Base-by-base conservation (phyloP, 2,888 invertebrate species). In the Acrocyrtus sp. region DNA sequence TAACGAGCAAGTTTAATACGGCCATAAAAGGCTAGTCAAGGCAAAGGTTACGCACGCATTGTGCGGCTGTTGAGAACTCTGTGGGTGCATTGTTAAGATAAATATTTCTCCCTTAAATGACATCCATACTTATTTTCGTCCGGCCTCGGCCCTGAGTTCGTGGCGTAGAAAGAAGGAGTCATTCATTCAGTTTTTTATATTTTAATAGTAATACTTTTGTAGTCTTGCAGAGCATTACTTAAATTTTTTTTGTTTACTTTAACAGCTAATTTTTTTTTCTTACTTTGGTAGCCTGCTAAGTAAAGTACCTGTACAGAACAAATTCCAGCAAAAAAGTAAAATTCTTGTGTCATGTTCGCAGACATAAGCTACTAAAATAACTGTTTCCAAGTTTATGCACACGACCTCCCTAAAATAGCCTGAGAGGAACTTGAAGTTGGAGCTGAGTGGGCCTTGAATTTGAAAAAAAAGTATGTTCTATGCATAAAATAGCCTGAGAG, bases 81-180 rank as follows among this genome's bases (percentile, higher is more conserved):
- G 34, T 34, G 12, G 34, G 34, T 34, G 34, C 34, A 34, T 34
- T 34, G 5, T 12, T 34, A 34, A 5, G n/a, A n/a, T n/a, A n/a
- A n/a, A n/a, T n/a, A 34, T 8, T 34, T 34, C 34, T 34, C 34
- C 34, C 34, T 34, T 34, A 34, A 34, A 34, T 34, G 34, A 8
- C 34, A 8, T 6, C 22, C 60, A n/a, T 60, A 12, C 5, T 60
- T 29, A 45, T 60, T 45, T 21, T 19, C 17, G 10, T 22, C 26
- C 47, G 66, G 50, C 66, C 66, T 66, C 57, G 66, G 66, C 66
- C 57, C 34, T 66, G 57, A 66, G 57, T 43, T 47, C 45, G n/a
- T 53, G 26, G 29, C 17, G 47, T 57, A 66, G 65, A 56, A 57
- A 41, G 17, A 51, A 41, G n/a, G n/a, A n/a, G n/a, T n/a, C n/a